phyloP scores from a whole-genome alignment of 2,888 invertebrate genomes.

The Syritta pipiens region DNA sequence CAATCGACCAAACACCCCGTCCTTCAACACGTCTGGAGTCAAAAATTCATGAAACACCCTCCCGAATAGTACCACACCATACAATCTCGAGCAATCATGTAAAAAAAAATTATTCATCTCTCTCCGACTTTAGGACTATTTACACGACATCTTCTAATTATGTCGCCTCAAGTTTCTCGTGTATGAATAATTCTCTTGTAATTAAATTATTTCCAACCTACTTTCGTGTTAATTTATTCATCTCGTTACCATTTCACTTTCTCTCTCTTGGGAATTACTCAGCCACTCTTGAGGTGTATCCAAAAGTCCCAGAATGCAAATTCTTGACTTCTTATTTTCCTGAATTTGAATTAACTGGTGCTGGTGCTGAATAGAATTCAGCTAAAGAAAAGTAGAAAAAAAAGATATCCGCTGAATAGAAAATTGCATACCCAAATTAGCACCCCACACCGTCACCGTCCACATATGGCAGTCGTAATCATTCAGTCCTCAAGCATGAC shows the following conservation, averaged over 20 bases:
- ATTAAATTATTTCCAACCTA: slow-evolving; percentile 24
- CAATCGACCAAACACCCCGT: too few relatives aligned
- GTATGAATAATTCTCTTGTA: slow-evolving; percentile 11
- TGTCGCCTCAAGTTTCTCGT: slow-evolving; percentile 1
- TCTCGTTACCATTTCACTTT: slow-evolving; percentile 20
- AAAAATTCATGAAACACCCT: too few relatives aligned
- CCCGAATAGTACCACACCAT: too few relatives aligned
- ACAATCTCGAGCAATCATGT: too few relatives aligned
- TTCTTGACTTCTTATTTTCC: background rate
- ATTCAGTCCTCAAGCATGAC: too few relatives aligned
- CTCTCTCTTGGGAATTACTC: slow-evolving; percentile 13
- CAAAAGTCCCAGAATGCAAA: background rate
- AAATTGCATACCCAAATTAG: background rate
- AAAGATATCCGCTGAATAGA: background rate
- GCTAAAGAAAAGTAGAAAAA: background rate
- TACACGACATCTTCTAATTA: slow-evolving; percentile 17
- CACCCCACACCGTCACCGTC: background rate
- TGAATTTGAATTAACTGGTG: background rate
- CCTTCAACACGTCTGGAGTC: too few relatives aligned
- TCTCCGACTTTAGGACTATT: too few relatives aligned
- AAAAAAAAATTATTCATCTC: too few relatives aligned
- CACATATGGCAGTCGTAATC: background rate
- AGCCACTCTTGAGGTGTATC: background rate
- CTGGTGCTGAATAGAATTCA: background rate
- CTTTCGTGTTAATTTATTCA: slow-evolving; percentile 35